A percentile compares a stretch with the other conserved stretches of the same genome.
These are phyloP conservation scores for Microplitis demolitor DNA, from an alignment of 1,140 invertebrate species.

Conservation along the genomic window DNA sequence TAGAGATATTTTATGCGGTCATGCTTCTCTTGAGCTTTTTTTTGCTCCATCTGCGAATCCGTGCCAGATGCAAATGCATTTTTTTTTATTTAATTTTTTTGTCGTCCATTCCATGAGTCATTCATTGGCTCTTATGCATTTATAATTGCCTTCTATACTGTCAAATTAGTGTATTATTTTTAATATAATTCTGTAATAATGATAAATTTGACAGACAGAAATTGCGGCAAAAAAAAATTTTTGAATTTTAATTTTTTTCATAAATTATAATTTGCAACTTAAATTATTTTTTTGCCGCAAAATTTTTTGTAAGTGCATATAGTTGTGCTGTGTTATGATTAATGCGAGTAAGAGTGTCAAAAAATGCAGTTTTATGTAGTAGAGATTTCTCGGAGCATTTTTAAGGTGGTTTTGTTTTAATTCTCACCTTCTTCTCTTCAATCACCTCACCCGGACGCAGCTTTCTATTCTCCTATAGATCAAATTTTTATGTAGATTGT, in stretches of 20 bases:
- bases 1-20: neutral
- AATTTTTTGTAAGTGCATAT: conserved; percentile 18
- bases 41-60: neutral
- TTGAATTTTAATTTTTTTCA: neutral
- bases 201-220: too few relatives aligned
- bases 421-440: conserved; percentile 91
- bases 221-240: neutral
- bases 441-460: conserved; percentile 89
- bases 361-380: conserved; percentile 1
- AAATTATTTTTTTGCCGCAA: neutral
- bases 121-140: neutral
- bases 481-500: conserved; percentile 54
- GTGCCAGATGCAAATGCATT: conserved; percentile 27
- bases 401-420: conserved; percentile 12
- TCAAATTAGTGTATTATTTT: neutral
- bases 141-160: neutral
- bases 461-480: conserved; percentile 78
- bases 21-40: conserved; percentile 2
- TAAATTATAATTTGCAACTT: neutral
- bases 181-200: too few relatives aligned
- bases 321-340: neutral
- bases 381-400: conserved; percentile 21
- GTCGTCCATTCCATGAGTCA: neutral
- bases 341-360: conserved; percentile 24
- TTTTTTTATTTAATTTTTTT: conserved; percentile 3